These are phyloP conservation scores for Lottia scabra DNA, from an alignment of 2,888 invertebrate species.

Conservation along the genomic window DNA sequence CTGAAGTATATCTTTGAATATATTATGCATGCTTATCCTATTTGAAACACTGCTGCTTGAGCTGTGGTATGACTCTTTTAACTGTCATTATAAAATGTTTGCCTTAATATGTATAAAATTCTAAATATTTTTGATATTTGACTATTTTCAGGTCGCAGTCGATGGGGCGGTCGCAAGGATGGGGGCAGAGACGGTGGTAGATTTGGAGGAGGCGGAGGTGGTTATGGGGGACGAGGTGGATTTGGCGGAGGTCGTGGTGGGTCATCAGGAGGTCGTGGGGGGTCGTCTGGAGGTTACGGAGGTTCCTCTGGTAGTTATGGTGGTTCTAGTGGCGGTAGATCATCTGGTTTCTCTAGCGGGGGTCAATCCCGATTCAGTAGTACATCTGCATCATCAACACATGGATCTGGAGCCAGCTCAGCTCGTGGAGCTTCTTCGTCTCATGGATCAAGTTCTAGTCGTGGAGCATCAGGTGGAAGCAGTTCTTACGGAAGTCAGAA, in stretches of 20 bases:
- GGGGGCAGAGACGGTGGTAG: constrained; percentile 29
- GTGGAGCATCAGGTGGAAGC: constrained; percentile 8
- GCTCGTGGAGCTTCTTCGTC: neutral
- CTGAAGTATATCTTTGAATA: no score
- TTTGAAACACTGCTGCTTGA: no score
- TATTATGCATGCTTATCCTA: no score
- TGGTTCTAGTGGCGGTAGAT: constrained; percentile 13
- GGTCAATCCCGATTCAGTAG: constrained; percentile 2
- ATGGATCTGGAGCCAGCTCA: neutral
- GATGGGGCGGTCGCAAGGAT: constrained; percentile 24
- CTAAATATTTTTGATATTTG: no score
- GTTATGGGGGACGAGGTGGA: constrained; percentile 13
- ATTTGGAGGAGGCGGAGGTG: constrained; percentile 17
- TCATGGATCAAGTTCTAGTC: neutral
- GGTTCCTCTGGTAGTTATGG: constrained; percentile 15
- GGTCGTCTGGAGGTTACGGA: no score
- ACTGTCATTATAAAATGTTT: no score
- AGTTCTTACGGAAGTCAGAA: constrained; percentile 9
- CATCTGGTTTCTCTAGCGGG: neutral
- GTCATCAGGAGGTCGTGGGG: constrained; percentile 12
- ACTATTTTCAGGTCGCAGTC: constrained; percentile 38
- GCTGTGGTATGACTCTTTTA: no score
- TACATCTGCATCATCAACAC: neutral
- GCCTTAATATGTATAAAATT: no score
- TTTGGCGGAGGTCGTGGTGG: constrained; percentile 13